A percentile compares a stretch with the other conserved stretches of the same genome.
Conservation (phyloP, 2,797 vertebrate genomes). For the Lithobates sylvaticus region DNA sequence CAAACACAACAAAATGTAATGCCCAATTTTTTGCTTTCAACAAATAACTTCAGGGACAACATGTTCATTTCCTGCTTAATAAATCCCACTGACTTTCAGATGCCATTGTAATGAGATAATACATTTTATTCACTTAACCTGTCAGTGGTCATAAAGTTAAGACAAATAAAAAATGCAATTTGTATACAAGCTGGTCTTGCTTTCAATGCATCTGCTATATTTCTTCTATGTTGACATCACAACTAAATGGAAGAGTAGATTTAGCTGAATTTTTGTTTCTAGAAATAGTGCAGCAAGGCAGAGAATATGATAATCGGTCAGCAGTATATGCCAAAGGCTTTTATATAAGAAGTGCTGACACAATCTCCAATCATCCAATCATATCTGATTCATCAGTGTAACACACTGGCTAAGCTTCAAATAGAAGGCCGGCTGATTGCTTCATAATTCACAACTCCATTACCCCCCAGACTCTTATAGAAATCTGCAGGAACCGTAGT, state of each 20-base stretch:
- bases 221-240: not conserved
- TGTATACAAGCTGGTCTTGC: not conserved
- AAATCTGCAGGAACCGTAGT: slow-evolving; percentile 16
- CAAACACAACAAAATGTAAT: too few relatives aligned
- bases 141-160: too few relatives aligned
- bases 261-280: slow-evolving; percentile 39
- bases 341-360: slow-evolving; percentile 57
- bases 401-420: slow-evolving; percentile 45
- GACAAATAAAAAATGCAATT: too few relatives aligned
- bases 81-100: too few relatives aligned
- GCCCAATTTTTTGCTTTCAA: too few relatives aligned
- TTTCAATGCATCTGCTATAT: not conserved
- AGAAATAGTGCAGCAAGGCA: slow-evolving; percentile 26
- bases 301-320: slow-evolving; percentile 53
- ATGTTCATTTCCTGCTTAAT: too few relatives aligned
- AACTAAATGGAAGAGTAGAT: slow-evolving; percentile 18
- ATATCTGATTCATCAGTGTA: slow-evolving; percentile 44
- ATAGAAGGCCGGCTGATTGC: slow-evolving; percentile 51
- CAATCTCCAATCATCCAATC: slow-evolving; percentile 24
- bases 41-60: too few relatives aligned
- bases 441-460: slow-evolving; percentile 42
- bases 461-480: slow-evolving; percentile 32
- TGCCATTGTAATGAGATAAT: too few relatives aligned
- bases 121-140: too few relatives aligned
- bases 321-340: slow-evolving; percentile 42